Evolutionary conservation across 1,140 invertebrate genomes (phyloP).

Genomic region (Holcopasites calliopsidis): DNA sequence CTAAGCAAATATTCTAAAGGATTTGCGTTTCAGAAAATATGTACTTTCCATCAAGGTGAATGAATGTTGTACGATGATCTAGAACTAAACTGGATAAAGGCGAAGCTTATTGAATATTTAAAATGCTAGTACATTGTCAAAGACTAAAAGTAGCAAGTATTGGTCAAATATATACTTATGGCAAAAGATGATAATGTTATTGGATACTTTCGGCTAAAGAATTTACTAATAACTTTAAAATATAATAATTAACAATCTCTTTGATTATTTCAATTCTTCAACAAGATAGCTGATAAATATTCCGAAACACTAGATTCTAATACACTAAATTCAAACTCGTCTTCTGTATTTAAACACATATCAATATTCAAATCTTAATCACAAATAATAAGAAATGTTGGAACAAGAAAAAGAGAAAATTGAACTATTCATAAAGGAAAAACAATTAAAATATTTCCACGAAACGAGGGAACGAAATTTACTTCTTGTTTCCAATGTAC

Average conservation of each 20-base stretch:
- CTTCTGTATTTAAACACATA: too few species aligned
- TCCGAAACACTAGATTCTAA: too few species aligned
- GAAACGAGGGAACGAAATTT: not conserved
- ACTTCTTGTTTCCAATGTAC: not conserved
- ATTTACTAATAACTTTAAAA: too few species aligned
- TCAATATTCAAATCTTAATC: not conserved
- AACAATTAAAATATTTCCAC: not conserved
- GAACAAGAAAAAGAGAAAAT: not conserved
- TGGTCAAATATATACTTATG: not conserved
- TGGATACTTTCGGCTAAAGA: conserved; percentile 1
- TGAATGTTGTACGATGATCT: too few species aligned
- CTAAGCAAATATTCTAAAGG: too few species aligned
- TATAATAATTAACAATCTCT: too few species aligned
- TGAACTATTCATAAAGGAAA: not conserved
- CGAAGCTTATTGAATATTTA: not conserved
- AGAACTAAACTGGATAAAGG: too few species aligned
- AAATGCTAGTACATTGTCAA: not conserved
- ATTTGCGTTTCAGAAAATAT: too few species aligned
- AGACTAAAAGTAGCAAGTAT: not conserved
- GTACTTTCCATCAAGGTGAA: too few species aligned
- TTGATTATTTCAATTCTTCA: too few species aligned
- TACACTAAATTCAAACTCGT: too few species aligned
- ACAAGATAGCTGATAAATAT: too few species aligned
- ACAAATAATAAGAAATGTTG: not conserved
- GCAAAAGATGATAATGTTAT: not conserved